A percentile compares a stretch with the other conserved stretches of the same genome.
These are phyloP conservation scores for Noctua comes DNA, from an alignment of 2,888 invertebrate genomes.

Conservation along the genomic window DNA sequence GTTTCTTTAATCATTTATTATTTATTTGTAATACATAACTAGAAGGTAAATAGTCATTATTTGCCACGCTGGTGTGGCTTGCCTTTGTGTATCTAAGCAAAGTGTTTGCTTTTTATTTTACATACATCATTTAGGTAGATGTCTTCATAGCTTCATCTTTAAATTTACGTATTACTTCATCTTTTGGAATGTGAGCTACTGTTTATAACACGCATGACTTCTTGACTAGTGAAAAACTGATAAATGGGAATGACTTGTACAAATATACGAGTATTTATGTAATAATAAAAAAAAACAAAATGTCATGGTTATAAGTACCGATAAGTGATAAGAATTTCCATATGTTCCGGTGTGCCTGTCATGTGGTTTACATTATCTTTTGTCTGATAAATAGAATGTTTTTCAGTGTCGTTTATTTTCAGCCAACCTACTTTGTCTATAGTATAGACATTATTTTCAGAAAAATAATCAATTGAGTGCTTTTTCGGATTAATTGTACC, in stretches of 20 bases:
- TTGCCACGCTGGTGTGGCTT: neutral
- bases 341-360: slow-evolving; percentile 36
- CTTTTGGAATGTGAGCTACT: neutral
- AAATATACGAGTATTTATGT: neutral
- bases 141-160: neutral
- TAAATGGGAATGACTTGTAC: slow-evolving; percentile 15
- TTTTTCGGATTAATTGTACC: neutral
- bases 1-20: neutral
- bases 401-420: slow-evolving; percentile 6
- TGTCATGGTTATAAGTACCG: slow-evolving; percentile 13
- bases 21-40: neutral
- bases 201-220: slow-evolving; percentile 2
- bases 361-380: slow-evolving; percentile 40
- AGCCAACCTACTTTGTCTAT: neutral
- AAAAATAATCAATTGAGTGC: neutral
- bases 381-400: neutral
- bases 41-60: neutral
- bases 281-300: slow-evolving; percentile 13
- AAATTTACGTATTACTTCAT: slow-evolving; percentile 14
- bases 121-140: neutral
- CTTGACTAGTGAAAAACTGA: neutral
- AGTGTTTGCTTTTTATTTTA: neutral
- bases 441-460: too few relatives aligned
- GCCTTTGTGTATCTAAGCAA: neutral
- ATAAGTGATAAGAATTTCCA: slow-evolving; percentile 30